These are phyloP conservation scores for Tipula confusa DNA, from an alignment of 2,888 invertebrate genomes.

Conservation along the genomic window DNA sequence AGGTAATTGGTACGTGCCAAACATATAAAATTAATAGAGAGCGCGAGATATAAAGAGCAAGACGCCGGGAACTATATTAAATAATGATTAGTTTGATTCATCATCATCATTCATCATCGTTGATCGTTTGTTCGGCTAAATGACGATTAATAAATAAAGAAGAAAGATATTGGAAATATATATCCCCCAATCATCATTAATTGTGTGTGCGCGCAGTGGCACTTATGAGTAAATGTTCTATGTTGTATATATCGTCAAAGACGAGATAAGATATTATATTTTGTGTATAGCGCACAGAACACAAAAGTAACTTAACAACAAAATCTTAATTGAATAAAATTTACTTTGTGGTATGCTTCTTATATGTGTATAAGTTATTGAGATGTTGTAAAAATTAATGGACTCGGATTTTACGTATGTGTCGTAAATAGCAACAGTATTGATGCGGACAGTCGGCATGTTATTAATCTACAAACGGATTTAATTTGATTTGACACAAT, in stretches of 20 bases:
- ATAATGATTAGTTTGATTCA: background rate
- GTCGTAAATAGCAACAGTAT: background rate
- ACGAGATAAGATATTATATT: background rate
- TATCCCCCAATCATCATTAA: constrained; percentile 6
- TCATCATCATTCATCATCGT: background rate
- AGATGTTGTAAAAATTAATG: constrained; percentile 3
- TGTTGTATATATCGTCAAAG: background rate
- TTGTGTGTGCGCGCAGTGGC: background rate
- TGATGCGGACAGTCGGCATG: constrained; percentile 15
- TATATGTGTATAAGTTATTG: background rate
- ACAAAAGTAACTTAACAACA: background rate
- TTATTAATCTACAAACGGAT: background rate
- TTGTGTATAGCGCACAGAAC: background rate
- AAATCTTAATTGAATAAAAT: constrained; percentile 16
- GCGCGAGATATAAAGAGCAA: background rate
- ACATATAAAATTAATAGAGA: background rate
- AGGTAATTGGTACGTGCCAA: constrained; percentile 20
- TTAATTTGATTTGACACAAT: background rate
- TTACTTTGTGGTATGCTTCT: background rate
- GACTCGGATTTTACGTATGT: background rate
- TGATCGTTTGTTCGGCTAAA: background rate
- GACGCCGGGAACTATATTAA: background rate
- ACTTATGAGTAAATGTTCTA: background rate
- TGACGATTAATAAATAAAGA: background rate
- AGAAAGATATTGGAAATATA: background rate